Evolutionary conservation across 53 echinoderm and acorn worm genomes (phyloP).

Genomic region (Hippasteria phrygiana): DNA sequence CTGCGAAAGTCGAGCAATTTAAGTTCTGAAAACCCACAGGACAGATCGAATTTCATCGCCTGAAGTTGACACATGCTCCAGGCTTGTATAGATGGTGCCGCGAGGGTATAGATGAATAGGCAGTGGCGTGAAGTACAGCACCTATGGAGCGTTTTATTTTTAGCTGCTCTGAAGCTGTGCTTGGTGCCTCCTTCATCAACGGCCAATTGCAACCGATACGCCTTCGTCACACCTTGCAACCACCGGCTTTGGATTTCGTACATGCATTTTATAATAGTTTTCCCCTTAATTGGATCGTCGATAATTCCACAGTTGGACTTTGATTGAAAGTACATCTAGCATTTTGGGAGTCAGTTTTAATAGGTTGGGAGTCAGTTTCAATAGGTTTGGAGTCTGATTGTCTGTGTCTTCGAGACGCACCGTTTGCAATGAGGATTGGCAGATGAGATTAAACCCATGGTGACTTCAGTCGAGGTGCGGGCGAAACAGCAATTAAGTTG

Average conservation of each 20-base stretch:
- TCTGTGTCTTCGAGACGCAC: too few relatives aligned
- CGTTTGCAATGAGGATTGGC: too few relatives aligned
- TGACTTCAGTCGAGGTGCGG: neutral
- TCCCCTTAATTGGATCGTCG: too few relatives aligned
- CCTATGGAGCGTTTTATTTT: neutral
- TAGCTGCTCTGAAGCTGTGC: neutral
- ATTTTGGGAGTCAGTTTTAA: too few relatives aligned
- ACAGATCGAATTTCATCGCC: neutral
- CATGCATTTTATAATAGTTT: too few relatives aligned
- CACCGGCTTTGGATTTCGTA: too few relatives aligned
- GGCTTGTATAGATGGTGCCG: neutral
- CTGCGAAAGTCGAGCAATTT: neutral
- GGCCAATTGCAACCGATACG: neutral
- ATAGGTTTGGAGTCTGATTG: too few relatives aligned
- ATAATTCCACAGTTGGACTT: too few relatives aligned
- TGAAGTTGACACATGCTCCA: too few relatives aligned
- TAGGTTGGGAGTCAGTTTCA: too few relatives aligned
- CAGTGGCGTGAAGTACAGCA: neutral
- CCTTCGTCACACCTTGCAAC: neutral
- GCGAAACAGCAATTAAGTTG: neutral
- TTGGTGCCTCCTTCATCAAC: conserved; percentile 23
- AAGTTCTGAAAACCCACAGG: neutral
- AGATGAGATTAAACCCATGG: too few relatives aligned
- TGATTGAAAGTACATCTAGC: too few relatives aligned
- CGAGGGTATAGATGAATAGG: neutral